phyloP scores from a whole-genome alignment of 2,888 invertebrate genomes.

The Platerodrilus igneus region DNA sequence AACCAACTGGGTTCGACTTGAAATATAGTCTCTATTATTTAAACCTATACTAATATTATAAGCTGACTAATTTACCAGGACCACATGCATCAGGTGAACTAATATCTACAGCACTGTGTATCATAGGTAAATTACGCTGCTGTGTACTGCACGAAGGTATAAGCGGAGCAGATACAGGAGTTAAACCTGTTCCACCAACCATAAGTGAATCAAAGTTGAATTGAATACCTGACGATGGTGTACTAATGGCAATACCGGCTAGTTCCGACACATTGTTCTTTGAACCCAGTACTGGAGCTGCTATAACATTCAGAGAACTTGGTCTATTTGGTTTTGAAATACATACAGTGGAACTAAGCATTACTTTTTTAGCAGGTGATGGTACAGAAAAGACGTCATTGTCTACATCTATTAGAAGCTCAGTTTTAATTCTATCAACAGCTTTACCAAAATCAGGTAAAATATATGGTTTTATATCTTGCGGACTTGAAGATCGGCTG shows the following conservation, averaged over 20 bases:
- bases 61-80: constrained; percentile 75
- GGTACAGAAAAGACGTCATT: constrained; percentile 34
- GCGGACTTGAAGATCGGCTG: constrained; percentile 56
- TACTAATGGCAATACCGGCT: constrained; percentile 78
- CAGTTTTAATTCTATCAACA: constrained; percentile 56
- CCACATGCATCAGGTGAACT: constrained; percentile 70
- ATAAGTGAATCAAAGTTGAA: constrained; percentile 91
- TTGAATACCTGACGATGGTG: constrained; percentile 80
- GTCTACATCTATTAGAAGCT: constrained; percentile 42
- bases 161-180: constrained; percentile 73
- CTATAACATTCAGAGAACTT: constrained; percentile 65
- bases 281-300: constrained; percentile 48
- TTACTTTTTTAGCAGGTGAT: constrained; percentile 40
- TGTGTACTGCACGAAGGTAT: constrained; percentile 71
- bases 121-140: constrained; percentile 63
- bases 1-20: no score
- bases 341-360: constrained; percentile 44
- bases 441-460: constrained; percentile 34
- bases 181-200: constrained; percentile 89
- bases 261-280: constrained; percentile 53
- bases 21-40: no score
- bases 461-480: constrained; percentile 47
- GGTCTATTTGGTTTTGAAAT: constrained; percentile 61
- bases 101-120: constrained; percentile 54
- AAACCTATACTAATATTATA: no score